phyloP scores from a whole-genome alignment of 2,797 vertebrate species.

The Crocodylus rhombifer region DNA sequence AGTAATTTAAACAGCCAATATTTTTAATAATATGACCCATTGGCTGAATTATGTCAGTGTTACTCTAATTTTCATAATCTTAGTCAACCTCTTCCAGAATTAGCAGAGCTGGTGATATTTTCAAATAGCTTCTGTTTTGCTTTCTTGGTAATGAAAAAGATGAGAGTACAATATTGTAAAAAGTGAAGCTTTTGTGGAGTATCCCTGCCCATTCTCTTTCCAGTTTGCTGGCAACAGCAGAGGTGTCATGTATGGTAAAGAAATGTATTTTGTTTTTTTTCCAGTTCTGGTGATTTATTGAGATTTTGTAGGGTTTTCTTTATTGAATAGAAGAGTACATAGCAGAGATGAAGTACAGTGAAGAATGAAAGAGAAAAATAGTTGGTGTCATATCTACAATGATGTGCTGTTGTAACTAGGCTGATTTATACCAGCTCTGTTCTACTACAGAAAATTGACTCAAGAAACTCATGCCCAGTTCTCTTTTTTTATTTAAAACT shows the following conservation, averaged over 20 bases:
- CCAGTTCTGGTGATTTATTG: neutral
- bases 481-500: neutral
- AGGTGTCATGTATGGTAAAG: fast-evolving
- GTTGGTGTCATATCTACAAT: neutral
- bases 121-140: neutral
- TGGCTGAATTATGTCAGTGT: neutral
- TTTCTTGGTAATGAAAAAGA: neutral
- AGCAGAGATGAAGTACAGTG: neutral
- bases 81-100: neutral
- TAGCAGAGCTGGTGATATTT: neutral
- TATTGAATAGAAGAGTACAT: neutral
- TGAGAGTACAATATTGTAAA: neutral
- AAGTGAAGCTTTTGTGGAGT: neutral
- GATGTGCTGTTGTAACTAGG: neutral
- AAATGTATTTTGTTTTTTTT: neutral
- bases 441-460: neutral
- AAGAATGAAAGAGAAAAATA: neutral
- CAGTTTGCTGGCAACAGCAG: neutral
- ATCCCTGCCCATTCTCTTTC: neutral
- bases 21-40: neutral
- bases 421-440: too few relatives aligned
- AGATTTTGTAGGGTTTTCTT: neutral
- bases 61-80: neutral
- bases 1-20: neutral
- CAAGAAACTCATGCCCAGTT: neutral